Base-by-base conservation (phyloP, 2,888 invertebrate genomes). In the Teleiodes luculella region DNA sequence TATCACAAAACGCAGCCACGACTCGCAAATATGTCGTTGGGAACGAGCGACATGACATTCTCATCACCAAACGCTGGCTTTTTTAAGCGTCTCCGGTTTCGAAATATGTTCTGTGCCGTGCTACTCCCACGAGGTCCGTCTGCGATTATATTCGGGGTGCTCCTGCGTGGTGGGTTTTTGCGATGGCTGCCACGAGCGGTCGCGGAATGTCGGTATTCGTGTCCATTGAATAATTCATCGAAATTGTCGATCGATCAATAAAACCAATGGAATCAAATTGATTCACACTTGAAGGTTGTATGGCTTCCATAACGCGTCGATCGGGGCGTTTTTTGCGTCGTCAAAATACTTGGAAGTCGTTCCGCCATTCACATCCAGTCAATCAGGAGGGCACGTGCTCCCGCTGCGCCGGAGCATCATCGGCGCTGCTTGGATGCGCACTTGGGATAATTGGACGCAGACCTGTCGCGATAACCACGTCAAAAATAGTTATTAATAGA, bases 21-120 rank as follows among this genome's bases (percentile, higher is more conserved):
- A 81, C 84, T 85, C 86, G 83, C 84, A 88, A 84, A 87, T 88
- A 89, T 88, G 87, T 87, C 89, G 87, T 87, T 76, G 86, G 78
- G 80, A 86, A 84, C 86, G 81, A 79, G 68, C 76, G 85, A 88
- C 89, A 89, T 88, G 88, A 88, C 88, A 86, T 89, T 88, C 88
- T 88, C 88, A 88, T 88, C 89, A 88, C 88, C 85, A 76, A 87
- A 82, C 77, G 82, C 67, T 78, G 62, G 57, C 67, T 78, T 87
- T 41, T 58, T 87, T 86, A 80, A 73, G 57, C 67, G 69, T 74
- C 75, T 74, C 72, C 68, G 65, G 67, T 68, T 67, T 65, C 77
- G 65, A 81, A 77, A 78, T 78, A 77, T 74, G 78, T 73, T 68
- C 73, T 66, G 67, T 61, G 63, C 65, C 65, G 74, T 72, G 67